A percentile compares a stretch with the other conserved stretches of the same genome.
Evolutionary conservation across 2,113 vertebrate genomes (phyloP).

Genomic region (Galeopterus variegatus): DNA sequence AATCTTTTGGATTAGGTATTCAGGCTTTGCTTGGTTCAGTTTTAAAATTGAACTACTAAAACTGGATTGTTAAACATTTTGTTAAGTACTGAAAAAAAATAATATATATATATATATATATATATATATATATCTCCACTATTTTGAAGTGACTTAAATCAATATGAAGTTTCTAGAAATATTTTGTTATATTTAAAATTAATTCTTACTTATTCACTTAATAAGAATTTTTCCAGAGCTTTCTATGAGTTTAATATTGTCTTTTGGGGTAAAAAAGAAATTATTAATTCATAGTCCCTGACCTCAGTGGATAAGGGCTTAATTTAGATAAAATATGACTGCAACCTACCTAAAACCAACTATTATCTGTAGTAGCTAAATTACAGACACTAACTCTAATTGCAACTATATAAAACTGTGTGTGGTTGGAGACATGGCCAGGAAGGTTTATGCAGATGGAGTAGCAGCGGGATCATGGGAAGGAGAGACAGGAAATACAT

Average conservation of each 20-base stretch:
- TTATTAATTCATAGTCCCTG: neutral
- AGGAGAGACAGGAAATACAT: neutral
- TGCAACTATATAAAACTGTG: neutral
- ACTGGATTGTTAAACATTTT: constrained; percentile 30
- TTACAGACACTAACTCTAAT: neutral
- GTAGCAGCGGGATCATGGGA: neutral
- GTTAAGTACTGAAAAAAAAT: neutral
- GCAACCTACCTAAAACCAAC: neutral
- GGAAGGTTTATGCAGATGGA: fast-evolving
- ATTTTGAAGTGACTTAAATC: neutral
- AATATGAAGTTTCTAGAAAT: neutral
- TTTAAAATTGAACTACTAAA: constrained; percentile 71
- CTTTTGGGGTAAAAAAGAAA: neutral
- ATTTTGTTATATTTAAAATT: constrained; percentile 14
- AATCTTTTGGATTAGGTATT: constrained; percentile 55
- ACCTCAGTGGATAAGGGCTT: neutral
- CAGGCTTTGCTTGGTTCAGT: constrained; percentile 53
- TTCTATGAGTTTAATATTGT: neutral
- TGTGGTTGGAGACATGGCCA: neutral
- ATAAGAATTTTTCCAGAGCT: neutral
- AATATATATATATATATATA: too few relatives aligned
- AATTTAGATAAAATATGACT: neutral
- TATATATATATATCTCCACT: constrained; percentile 8
- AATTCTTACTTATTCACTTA: neutral
- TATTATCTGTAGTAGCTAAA: neutral